phyloP scores from a whole-genome alignment of 2,888 invertebrate species.

The Hoplodrina blanda region DNA sequence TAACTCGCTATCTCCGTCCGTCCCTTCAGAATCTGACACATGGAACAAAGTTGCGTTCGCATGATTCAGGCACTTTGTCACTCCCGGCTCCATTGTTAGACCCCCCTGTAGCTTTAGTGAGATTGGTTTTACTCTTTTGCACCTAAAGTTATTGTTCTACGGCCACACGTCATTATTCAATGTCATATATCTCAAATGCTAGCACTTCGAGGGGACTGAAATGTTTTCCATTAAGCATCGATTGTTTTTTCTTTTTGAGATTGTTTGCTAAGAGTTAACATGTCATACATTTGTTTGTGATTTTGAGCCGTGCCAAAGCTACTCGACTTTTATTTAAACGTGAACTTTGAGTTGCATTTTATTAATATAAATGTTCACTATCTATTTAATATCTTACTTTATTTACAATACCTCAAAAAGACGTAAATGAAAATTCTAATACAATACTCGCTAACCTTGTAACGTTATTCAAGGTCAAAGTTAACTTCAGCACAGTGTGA shows the following conservation, averaged over 20 bases:
- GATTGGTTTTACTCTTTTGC: slow-evolving; percentile 87
- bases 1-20: slow-evolving; percentile 54
- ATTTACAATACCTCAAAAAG: background rate
- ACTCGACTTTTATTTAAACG: background rate
- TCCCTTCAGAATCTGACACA: slow-evolving; percentile 60
- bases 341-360: background rate
- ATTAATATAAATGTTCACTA: background rate
- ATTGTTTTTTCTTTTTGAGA: slow-evolving; percentile 67
- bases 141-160: slow-evolving; percentile 87
- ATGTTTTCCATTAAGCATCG: slow-evolving; percentile 81
- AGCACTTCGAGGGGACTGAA: slow-evolving; percentile 81
- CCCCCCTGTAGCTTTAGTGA: slow-evolving; percentile 78
- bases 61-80: slow-evolving; percentile 70
- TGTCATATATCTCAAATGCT: slow-evolving; percentile 83
- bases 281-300: slow-evolving; percentile 1
- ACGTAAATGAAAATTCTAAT: background rate
- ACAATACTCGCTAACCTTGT: slow-evolving; percentile 2
- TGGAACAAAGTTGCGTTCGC: slow-evolving; percentile 63
- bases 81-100: slow-evolving; percentile 73
- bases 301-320: background rate
- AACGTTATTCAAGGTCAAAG: slow-evolving; percentile 9
- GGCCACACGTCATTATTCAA: slow-evolving; percentile 86
- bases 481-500: slow-evolving; percentile 4
- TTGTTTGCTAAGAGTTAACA: slow-evolving; percentile 7
- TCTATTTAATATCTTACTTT: background rate